Percentiles rank a stretch among this genome's conserved stretches.
Evolutionary conservation across 2,888 invertebrate genomes (phyloP).

Genomic region (Scrobipalpa costella): DNA sequence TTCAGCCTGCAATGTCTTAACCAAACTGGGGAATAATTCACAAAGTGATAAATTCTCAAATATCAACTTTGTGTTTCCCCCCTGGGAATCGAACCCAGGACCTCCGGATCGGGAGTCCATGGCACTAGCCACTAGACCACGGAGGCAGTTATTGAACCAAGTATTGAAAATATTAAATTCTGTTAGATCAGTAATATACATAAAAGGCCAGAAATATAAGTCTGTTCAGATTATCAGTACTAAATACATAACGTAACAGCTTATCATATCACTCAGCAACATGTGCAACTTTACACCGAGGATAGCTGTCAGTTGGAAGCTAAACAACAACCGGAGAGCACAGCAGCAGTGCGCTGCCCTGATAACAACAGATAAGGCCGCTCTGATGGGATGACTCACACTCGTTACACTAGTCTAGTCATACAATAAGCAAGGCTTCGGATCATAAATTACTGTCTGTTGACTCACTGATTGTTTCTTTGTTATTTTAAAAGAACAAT

Average conservation of each 20-base stretch:
- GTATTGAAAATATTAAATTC: too few relatives aligned
- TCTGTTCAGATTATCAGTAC: background rate
- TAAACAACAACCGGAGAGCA: background rate
- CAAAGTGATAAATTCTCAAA: too few relatives aligned
- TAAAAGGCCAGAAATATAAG: background rate
- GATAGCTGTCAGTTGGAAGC: conserved; percentile 1
- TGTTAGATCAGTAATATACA: too few relatives aligned
- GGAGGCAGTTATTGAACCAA: too few relatives aligned
- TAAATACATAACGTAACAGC: background rate
- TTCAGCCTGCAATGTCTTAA: too few relatives aligned
- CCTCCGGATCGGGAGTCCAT: too few relatives aligned
- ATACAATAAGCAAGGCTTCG: background rate
- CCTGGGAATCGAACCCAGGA: too few relatives aligned
- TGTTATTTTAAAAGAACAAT: background rate
- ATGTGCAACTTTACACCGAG: background rate
- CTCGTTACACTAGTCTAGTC: background rate
- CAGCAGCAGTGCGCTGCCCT: background rate
- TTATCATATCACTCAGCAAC: background rate
- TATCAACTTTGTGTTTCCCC: too few relatives aligned
- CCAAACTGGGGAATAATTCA: too few relatives aligned
- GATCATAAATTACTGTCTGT: background rate
- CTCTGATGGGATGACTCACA: background rate
- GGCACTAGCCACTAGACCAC: too few relatives aligned
- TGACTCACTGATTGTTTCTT: conserved; percentile 1
- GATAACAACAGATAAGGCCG: conserved; percentile 12